Conservation (phyloP, 2,113 vertebrate species). For the Prolemur simus region DNA sequence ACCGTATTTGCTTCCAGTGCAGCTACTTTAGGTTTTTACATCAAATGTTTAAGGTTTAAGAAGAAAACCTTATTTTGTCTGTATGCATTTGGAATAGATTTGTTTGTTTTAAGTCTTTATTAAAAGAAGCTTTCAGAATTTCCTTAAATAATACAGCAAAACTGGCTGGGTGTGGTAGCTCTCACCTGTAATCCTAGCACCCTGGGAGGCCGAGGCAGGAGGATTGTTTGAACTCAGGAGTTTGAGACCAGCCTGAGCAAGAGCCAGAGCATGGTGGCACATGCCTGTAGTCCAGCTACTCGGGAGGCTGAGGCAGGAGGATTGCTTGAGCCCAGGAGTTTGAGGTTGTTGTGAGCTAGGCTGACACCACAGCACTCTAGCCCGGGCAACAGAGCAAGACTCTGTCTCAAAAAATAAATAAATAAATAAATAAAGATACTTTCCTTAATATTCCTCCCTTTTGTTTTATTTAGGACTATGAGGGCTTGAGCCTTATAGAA, state of each 20-base stretch:
- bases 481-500: not conserved
- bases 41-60: not conserved
- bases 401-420: too few relatives aligned
- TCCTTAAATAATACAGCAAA: not conserved
- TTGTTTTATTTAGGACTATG: not conserved
- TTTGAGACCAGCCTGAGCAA: too few relatives aligned
- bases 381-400: too few relatives aligned
- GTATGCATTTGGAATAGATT: not conserved
- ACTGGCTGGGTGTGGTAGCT: accelerated
- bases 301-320: too few relatives aligned
- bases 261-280: too few relatives aligned
- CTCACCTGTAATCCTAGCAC: too few relatives aligned
- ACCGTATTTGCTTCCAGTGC: not conserved
- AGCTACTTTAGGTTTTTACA: not conserved
- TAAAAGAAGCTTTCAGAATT: constrained; percentile 18
- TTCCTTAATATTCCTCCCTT: not conserved
- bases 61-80: not conserved
- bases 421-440: not conserved
- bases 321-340: too few relatives aligned
- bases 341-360: too few relatives aligned
- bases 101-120: not conserved
- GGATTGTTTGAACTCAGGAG: too few relatives aligned
- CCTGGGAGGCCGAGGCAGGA: too few relatives aligned
- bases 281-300: too few relatives aligned
- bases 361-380: too few relatives aligned